phyloP scores from a whole-genome alignment of 1,140 invertebrate species.

The Neoseiulus cucumeris region DNA sequence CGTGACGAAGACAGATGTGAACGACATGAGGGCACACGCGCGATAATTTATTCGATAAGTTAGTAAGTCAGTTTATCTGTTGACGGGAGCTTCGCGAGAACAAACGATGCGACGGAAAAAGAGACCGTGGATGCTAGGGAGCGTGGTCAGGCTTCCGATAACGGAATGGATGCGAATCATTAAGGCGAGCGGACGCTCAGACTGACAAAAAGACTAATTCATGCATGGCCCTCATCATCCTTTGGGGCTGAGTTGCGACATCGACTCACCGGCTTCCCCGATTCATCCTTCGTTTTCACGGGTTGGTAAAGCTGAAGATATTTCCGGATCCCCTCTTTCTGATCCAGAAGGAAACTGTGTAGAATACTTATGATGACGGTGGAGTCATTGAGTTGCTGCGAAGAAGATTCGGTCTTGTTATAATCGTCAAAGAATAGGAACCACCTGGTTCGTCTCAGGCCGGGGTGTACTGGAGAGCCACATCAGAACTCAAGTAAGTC shows the following conservation, averaged over 20 bases:
- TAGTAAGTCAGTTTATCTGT: too few relatives aligned
- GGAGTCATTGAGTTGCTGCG: conserved; percentile 72
- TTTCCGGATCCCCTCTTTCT: conserved; percentile 21
- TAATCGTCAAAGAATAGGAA: conserved; percentile 1
- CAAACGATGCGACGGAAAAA: too few relatives aligned
- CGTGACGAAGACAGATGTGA: too few relatives aligned
- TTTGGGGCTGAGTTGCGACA: background rate
- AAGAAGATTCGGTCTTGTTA: conserved; percentile 20
- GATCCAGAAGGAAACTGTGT: conserved; percentile 50
- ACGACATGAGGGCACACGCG: too few relatives aligned
- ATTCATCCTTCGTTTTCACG: conserved; percentile 39
- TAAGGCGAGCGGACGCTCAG: too few relatives aligned
- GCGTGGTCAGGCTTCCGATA: too few relatives aligned
- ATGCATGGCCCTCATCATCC: too few relatives aligned
- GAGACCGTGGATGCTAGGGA: too few relatives aligned
- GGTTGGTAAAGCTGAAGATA: conserved; percentile 42
- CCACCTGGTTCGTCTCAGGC: background rate
- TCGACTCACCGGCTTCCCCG: conserved; percentile 37
- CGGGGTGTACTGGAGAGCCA: background rate
- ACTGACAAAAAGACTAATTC: too few relatives aligned
- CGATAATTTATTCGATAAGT: too few relatives aligned
- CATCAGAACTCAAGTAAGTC: background rate
- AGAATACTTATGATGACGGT: conserved; percentile 78
- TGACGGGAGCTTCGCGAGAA: too few relatives aligned
- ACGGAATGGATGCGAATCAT: too few relatives aligned